These are phyloP conservation scores for Hedya salicella DNA, from an alignment of 2,888 invertebrate genomes.

Conservation along the genomic window DNA sequence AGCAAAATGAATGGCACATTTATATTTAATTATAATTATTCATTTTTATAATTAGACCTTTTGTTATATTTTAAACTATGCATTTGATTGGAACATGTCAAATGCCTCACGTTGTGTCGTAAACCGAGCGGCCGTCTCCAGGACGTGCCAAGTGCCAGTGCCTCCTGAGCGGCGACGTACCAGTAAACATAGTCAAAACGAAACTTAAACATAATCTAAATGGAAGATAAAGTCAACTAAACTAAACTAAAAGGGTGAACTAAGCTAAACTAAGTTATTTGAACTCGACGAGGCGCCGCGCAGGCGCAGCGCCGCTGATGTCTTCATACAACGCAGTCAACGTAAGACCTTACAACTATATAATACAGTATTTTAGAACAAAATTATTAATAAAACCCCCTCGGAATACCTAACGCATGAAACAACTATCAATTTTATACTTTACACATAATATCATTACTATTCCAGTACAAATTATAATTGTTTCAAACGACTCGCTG, in stretches of 20 bases:
- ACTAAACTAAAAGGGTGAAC: constrained; percentile 65
- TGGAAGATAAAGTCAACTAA: constrained; percentile 82
- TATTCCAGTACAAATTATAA: constrained; percentile 72
- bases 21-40: constrained; percentile 86
- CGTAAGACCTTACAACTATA: constrained; percentile 45
- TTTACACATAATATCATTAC: constrained; percentile 68
- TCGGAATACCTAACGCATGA: constrained; percentile 37
- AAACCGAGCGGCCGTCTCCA: constrained; percentile 68
- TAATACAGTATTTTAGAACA: constrained; percentile 46
- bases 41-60: constrained; percentile 85
- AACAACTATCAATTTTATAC: constrained; percentile 70
- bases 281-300: constrained; percentile 11
- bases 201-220: constrained; percentile 78
- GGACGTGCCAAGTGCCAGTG: constrained; percentile 61
- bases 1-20: constrained; percentile 86
- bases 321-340: constrained; percentile 41
- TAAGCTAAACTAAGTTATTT: constrained; percentile 39
- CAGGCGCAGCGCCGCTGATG: constrained; percentile 15
- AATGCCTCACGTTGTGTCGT: constrained; percentile 69
- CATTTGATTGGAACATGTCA: constrained; percentile 73
- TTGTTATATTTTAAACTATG: constrained; percentile 80
- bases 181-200: constrained; percentile 66
- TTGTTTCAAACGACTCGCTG: constrained; percentile 46
- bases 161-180: constrained; percentile 50
- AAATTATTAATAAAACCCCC: constrained; percentile 46